Conservation (phyloP, 2,797 vertebrate species). For the Petrocephalus sullivani region DNA sequence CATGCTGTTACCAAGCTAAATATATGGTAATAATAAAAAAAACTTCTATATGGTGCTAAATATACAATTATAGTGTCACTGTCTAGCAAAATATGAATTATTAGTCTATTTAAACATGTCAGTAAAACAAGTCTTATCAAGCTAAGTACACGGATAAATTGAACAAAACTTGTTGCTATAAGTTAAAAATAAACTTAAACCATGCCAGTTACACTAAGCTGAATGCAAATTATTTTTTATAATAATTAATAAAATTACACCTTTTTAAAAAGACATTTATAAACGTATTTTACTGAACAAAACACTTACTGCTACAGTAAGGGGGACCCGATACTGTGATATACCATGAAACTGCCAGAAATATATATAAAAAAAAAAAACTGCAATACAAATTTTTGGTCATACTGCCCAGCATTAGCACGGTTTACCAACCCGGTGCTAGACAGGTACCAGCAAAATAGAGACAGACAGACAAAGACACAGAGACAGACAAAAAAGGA, state of each 20-base stretch:
- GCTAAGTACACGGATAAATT: neutral
- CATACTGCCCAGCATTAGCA: neutral
- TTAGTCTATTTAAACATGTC: neutral
- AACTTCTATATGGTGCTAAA: neutral
- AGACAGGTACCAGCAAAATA: neutral
- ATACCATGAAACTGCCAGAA: neutral
- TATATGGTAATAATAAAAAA: neutral
- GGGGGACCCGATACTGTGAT: neutral
- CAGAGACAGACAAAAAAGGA: neutral
- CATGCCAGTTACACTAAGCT: neutral
- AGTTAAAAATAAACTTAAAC: neutral
- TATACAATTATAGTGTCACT: neutral
- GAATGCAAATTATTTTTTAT: neutral
- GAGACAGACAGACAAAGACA: neutral
- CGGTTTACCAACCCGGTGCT: neutral
- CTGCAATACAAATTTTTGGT: neutral
- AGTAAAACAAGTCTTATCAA: neutral
- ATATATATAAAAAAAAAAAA: neutral
- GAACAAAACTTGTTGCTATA: neutral
- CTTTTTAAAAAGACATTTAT: neutral
- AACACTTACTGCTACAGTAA: neutral
- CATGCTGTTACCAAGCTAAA: neutral
- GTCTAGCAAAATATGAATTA: neutral
- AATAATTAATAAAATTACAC: neutral
- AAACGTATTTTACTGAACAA: neutral